Conservation (phyloP, 2,888 invertebrate species). For the Ernsta delagoae region DNA sequence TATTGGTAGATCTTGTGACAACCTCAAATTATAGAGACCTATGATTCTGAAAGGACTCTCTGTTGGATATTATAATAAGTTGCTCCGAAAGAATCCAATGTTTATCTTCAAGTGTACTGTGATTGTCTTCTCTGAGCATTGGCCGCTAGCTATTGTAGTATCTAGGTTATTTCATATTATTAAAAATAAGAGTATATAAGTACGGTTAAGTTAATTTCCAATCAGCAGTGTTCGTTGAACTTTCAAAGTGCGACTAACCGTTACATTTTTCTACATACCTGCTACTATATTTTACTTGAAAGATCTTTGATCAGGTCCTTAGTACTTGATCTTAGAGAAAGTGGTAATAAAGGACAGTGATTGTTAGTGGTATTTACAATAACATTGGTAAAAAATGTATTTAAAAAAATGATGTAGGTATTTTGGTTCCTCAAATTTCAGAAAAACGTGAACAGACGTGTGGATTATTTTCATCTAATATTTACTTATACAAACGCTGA, state of each 20-base stretch:
- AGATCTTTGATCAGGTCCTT: conserved; percentile 19
- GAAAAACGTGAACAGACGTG: conserved; percentile 66
- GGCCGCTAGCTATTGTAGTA: conserved; percentile 49
- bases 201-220: conserved; percentile 2
- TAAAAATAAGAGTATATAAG: conserved; percentile 21
- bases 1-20: conserved; percentile 47
- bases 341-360: conserved; percentile 28
- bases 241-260: conserved; percentile 30
- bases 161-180: conserved; percentile 34
- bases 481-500: conserved; percentile 63
- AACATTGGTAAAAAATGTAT: conserved; percentile 60
- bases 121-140: conserved; percentile 42
- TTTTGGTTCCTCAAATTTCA: conserved; percentile 66
- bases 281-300: conserved; percentile 15
- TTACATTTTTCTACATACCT: conserved; percentile 24
- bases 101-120: conserved; percentile 48
- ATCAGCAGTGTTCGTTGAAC: conserved; percentile 12
- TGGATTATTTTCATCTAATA: conserved; percentile 48
- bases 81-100: conserved; percentile 38
- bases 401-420: conserved; percentile 65
- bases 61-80: conserved; percentile 36
- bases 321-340: conserved; percentile 10
- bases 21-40: conserved; percentile 45
- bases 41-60: conserved; percentile 29
- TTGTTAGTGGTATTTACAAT: conserved; percentile 51